phyloP scores from a whole-genome alignment of 1,140 invertebrate species.

The Zaprionus taronus region DNA sequence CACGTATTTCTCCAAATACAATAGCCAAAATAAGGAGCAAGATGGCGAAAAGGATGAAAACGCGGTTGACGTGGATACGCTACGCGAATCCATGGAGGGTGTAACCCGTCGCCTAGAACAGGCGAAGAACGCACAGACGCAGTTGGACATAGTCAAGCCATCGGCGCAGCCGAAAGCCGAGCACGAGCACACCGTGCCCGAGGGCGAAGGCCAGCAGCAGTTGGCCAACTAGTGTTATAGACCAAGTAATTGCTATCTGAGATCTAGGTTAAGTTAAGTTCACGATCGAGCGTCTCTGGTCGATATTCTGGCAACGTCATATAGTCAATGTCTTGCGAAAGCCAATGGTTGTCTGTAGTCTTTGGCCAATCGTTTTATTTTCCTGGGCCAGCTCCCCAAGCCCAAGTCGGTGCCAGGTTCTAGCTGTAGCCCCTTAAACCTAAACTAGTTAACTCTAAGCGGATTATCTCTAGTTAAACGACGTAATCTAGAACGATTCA shows the following conservation, averaged over 20 bases:
- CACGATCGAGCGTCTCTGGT: constrained; percentile 76
- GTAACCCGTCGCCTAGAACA: constrained; percentile 64
- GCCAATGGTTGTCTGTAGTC: constrained; percentile 63
- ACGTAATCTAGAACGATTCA: constrained; percentile 41
- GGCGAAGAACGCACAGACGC: constrained; percentile 54
- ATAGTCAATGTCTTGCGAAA: constrained; percentile 71
- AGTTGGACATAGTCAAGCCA: constrained; percentile 26
- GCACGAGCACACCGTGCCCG: constrained; percentile 67
- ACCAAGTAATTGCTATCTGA: constrained; percentile 61
- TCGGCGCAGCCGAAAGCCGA: constrained; percentile 52
- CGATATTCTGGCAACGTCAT: constrained; percentile 59
- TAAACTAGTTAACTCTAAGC: constrained; percentile 51
- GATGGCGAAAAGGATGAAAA: constrained; percentile 69
- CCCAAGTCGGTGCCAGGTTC: constrained; percentile 22
- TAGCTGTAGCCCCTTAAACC: constrained; percentile 50
- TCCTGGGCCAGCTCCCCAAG: constrained; percentile 41
- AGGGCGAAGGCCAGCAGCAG: constrained; percentile 57
- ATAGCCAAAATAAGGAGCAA: constrained; percentile 78
- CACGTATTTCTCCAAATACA: constrained; percentile 92
- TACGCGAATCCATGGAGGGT: constrained; percentile 77
- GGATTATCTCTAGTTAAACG: constrained; percentile 58
- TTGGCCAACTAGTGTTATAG: constrained; percentile 60
- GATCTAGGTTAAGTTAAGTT: constrained; percentile 65
- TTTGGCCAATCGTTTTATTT: constrained; percentile 48
- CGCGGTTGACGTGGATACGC: constrained; percentile 67